A percentile compares a stretch with the other conserved stretches of the same genome.
Conservation (phyloP, 2,113 vertebrate genomes). For the Nothobranchius furzeri region DNA sequence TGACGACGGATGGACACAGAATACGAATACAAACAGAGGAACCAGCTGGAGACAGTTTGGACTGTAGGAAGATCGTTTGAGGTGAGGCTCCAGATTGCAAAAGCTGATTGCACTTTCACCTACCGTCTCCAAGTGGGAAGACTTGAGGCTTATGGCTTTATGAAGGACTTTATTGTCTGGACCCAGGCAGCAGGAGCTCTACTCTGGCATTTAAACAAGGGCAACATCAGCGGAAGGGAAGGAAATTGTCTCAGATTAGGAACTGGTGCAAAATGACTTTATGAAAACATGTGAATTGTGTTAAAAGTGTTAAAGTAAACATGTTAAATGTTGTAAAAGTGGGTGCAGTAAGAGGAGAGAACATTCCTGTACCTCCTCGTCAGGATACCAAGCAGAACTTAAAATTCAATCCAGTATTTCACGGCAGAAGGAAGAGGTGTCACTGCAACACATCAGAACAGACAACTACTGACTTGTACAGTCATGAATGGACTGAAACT, state of each 20-base stretch:
- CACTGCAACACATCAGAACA: not conserved
- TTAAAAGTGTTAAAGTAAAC: conserved; percentile 46
- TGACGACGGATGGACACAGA: not conserved
- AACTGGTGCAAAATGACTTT: conserved; percentile 28
- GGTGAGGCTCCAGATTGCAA: conserved; percentile 14
- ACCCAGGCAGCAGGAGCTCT: conserved; percentile 48
- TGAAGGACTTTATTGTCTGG: conserved; percentile 71
- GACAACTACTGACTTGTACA: too few relatives aligned
- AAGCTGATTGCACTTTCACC: conserved; percentile 65
- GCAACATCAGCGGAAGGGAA: conserved; percentile 40
- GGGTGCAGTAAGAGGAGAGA: not conserved
- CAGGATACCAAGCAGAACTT: conserved; percentile 17
- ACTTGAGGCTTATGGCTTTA: conserved; percentile 50
- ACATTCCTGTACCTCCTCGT: conserved; percentile 11
- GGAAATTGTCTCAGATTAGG: conserved; percentile 62
- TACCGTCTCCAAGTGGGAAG: conserved; percentile 38
- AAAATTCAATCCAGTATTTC: not conserved
- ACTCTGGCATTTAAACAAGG: conserved; percentile 28
- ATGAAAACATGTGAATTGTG: conserved; percentile 52
- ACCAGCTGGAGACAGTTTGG: conserved; percentile 47
- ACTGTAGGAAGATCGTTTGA: conserved; percentile 14
- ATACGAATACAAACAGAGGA: conserved; percentile 8
- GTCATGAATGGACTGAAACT: too few relatives aligned
- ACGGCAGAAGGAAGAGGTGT: conserved; percentile 16
- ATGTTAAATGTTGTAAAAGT: conserved; percentile 18